Base-by-base conservation (phyloP, 2,888 invertebrate species). In the Lochmaea crataegi region DNA sequence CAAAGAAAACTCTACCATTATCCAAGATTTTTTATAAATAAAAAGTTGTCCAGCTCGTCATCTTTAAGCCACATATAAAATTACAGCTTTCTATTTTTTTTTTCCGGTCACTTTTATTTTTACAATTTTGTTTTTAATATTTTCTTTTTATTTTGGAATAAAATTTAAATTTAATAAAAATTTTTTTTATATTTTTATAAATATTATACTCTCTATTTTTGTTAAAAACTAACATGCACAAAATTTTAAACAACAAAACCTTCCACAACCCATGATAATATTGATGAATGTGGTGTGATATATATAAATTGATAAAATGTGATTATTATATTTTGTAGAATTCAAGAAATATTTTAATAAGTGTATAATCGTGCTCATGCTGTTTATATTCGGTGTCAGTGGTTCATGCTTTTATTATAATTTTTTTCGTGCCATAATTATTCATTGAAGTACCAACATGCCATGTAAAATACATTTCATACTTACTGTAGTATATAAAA, bases 401-500 rank as follows among this genome's bases (percentile, higher is more conserved):
- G 12, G 1, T 45, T 48, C 48, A 48, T 48, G 48, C 48, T 48
- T 48, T n/a, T n/a, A n/a, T 48, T 48, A n/a, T 6, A 48, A n/a
- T 48, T n/a, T 6, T n/a, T 14, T 48, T 48, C n/a, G 48, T 48
- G 45, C 45, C 11, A 45, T 45, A 45, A 45, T 14, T n/a, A n/a
- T n/a, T n/a, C n/a, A n/a, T n/a, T 26, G 26, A 26, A 26, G 32
- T 32, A 32, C 32, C 6, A 32, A 48, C 48, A 48, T 48, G 48
- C 48, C 48, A 48, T 6, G 14, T 14, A 14, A 2, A 48, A 48
- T n/a, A 32, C 7, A 7, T 32, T 32, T 32, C n/a, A 14, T 48
- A 48, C 48, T 48, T 48, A 48, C 48, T 48, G 48, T n/a, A n/a
- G 48, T n/a, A n/a, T 6, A n/a, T 48, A n/a, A 48, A 48, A 48